These are phyloP conservation scores for Drosophila virilis DNA, from an alignment of 1,140 invertebrate genomes.

Conservation along the genomic window DNA sequence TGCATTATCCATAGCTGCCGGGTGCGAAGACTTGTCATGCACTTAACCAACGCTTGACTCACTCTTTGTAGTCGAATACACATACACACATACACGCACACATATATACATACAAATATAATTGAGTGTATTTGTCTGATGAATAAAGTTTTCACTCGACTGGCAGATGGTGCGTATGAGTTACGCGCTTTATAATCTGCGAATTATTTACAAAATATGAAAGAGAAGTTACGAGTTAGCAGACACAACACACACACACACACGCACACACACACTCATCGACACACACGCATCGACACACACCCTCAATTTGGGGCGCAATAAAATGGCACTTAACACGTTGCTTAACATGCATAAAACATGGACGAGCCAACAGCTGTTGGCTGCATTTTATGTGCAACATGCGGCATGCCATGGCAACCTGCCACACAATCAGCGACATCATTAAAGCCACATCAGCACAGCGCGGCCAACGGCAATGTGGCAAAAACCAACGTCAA, in stretches of 20 bases:
- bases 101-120: slow-evolving; percentile 23
- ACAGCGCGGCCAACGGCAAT: slow-evolving; percentile 18
- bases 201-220: slow-evolving; percentile 55
- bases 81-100: background rate
- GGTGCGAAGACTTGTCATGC: slow-evolving; percentile 28
- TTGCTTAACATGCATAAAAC: slow-evolving; percentile 57
- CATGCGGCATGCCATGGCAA: slow-evolving; percentile 32
- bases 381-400: slow-evolving; percentile 25
- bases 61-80: background rate
- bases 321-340: slow-evolving; percentile 58
- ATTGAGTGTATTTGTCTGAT: slow-evolving; percentile 65
- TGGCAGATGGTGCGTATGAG: slow-evolving; percentile 35
- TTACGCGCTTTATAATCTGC: slow-evolving; percentile 27
- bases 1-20: slow-evolving; percentile 18
- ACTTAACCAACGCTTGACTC: slow-evolving; percentile 31
- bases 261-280: background rate
- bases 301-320: slow-evolving; percentile 1
- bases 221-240: slow-evolving; percentile 7
- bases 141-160: slow-evolving; percentile 49
- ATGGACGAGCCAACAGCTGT: slow-evolving; percentile 20
- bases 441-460: slow-evolving; percentile 54
- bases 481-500: slow-evolving; percentile 47
- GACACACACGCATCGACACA: background rate
- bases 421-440: slow-evolving; percentile 36
- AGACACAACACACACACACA: background rate